These are phyloP conservation scores for Helogale parvula DNA, from an alignment of 2,113 vertebrate genomes.

Conservation along the genomic window DNA sequence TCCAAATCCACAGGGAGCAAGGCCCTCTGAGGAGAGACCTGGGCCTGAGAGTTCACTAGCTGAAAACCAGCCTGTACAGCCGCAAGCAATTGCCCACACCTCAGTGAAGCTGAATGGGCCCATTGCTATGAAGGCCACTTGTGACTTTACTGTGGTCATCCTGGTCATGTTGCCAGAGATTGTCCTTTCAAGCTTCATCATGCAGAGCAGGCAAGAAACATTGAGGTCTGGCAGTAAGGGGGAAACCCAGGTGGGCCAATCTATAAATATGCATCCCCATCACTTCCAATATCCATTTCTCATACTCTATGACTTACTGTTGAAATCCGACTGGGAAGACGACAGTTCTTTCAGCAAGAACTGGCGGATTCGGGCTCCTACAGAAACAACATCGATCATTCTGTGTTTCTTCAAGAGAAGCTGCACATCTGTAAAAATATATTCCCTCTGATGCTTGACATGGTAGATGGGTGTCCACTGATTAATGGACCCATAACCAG, in stretches of 20 bases:
- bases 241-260: constrained; percentile 24
- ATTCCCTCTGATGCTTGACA: constrained; percentile 62
- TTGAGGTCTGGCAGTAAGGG: constrained; percentile 44
- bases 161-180: constrained; percentile 56
- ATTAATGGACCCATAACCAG: constrained; percentile 61
- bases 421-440: constrained; percentile 44
- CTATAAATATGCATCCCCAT: constrained; percentile 66
- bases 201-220: constrained; percentile 51
- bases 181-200: constrained; percentile 37
- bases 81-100: background rate
- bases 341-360: constrained; percentile 57
- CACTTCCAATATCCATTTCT: constrained; percentile 65
- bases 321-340: constrained; percentile 62
- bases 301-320: constrained; percentile 50
- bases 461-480: background rate
- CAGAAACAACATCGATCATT: constrained; percentile 60
- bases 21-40: background rate
- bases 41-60: background rate
- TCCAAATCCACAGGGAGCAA: background rate
- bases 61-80: constrained; percentile 10
- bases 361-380: constrained; percentile 65
- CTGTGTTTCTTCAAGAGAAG: constrained; percentile 60
- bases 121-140: background rate
- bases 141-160: constrained; percentile 57
- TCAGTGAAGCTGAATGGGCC: constrained; percentile 43